Percentiles rank a stretch among this genome's conserved stretches.
These are phyloP conservation scores for Dugesia japonica DNA, from an alignment of 2,888 invertebrate genomes.

Conservation along the genomic window DNA sequence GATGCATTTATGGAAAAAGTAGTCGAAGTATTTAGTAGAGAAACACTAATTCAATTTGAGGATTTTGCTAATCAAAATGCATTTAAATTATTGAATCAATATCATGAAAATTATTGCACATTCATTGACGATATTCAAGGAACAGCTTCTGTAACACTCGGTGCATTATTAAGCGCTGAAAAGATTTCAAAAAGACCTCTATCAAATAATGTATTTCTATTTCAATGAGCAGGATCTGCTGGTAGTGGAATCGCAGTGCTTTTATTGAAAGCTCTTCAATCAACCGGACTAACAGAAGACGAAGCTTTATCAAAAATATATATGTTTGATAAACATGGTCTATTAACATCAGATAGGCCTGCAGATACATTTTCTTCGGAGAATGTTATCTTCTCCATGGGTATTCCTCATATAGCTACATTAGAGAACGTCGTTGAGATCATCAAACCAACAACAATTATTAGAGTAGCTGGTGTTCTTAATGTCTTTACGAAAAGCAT, in stretches of 20 bases:
- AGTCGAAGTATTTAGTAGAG: too few species aligned
- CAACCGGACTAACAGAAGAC: too few species aligned
- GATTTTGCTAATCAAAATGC: constrained; percentile 95
- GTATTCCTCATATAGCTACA: constrained; percentile 57
- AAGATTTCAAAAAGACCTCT: not conserved
- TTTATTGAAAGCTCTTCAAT: too few species aligned
- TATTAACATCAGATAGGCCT: too few species aligned
- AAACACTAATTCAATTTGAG: constrained; percentile 60
- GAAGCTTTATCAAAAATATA: too few species aligned
- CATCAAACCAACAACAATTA: constrained; percentile 71
- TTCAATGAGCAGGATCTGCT: constrained; percentile 53
- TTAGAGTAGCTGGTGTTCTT: constrained; percentile 79
- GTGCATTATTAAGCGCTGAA: not conserved
- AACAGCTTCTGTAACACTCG: not conserved
- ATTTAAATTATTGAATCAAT: constrained; percentile 74
- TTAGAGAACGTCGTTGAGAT: constrained; percentile 64
- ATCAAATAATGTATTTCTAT: not conserved
- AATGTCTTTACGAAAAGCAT: constrained; percentile 78
- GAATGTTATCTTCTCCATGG: constrained; percentile 61
- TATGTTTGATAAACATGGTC: too few species aligned
- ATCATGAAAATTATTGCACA: constrained; percentile 71
- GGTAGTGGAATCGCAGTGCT: too few species aligned
- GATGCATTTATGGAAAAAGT: constrained; percentile 92
- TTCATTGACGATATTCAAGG: constrained; percentile 94
- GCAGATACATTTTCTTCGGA: too few species aligned